These are phyloP conservation scores for Pleuronectes platessa DNA, from an alignment of 2,113 vertebrate genomes.

Conservation along the genomic window DNA sequence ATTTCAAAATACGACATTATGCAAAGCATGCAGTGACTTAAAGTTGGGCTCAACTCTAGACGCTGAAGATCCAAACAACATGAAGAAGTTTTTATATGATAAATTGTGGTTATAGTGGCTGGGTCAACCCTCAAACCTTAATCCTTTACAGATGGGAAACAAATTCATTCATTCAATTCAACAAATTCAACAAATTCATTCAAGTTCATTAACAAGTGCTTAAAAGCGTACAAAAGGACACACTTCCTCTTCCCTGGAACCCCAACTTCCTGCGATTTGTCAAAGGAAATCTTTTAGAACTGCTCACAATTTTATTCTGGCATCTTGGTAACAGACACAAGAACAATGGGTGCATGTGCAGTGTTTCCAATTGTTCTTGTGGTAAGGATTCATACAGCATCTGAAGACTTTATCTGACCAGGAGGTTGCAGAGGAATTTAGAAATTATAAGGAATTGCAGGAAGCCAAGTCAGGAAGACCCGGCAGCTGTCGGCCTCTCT, in stretches of 20 bases:
- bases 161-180: no score
- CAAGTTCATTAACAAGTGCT: slow-evolving; percentile 41
- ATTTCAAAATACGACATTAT: slow-evolving; percentile 23
- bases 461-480: slow-evolving; percentile 68
- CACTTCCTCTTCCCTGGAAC: slow-evolving; percentile 49
- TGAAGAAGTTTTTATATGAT: neutral
- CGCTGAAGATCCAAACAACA: neutral
- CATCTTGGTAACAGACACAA: slow-evolving; percentile 16
- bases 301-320: slow-evolving; percentile 6
- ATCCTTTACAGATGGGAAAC: slow-evolving; percentile 34
- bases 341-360: neutral
- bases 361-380: neutral
- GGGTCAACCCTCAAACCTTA: neutral
- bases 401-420: slow-evolving; percentile 8
- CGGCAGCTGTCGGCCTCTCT: slow-evolving; percentile 61
- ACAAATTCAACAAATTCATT: no score
- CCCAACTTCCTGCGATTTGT: slow-evolving; percentile 51
- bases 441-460: slow-evolving; percentile 57
- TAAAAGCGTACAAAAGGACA: slow-evolving; percentile 43
- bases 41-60: neutral
- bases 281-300: slow-evolving; percentile 22
- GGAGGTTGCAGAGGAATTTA: neutral
- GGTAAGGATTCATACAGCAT: slow-evolving; percentile 3
- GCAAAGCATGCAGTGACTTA: slow-evolving; percentile 9
- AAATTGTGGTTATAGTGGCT: neutral